Evolutionary conservation across 2,888 invertebrate species (phyloP), one percentile per base, ranked within the genome.

Genomic region (Balanococcus diminutus): DNA sequence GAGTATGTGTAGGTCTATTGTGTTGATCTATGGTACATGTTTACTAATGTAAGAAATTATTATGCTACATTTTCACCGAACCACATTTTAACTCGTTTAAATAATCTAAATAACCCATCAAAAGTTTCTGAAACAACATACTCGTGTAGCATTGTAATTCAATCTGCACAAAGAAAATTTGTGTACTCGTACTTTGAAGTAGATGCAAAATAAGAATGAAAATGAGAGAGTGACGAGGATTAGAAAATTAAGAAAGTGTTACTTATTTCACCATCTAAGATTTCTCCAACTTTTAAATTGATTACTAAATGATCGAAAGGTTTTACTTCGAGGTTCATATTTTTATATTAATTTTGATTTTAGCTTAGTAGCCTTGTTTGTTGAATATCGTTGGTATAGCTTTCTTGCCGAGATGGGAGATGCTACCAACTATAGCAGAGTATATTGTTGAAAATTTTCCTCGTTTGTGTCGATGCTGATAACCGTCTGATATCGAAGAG

Each of bases 331-430:
- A 25, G 19, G 72, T 31, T 72, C 31, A n/a, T n/a, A n/a, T 16
- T 72, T 72, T 16, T 42, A 3, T 31, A 72, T 72, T 72, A 72
- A 72, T 72, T 72, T 72, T 72, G 72, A 72, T 72, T 72, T 31
- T 11, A 16, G 25, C 28, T 42, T n/a, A n/a, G n/a, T n/a, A n/a
- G 56, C 39, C 39, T 39, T 39, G 39, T 39, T 8, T 39, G 11
- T 11, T 5, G 39, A 39, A 8, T 39, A 39, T 39, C 39, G 39
- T n/a, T n/a, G n/a, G n/a, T n/a, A n/a, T n/a, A n/a, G n/a, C n/a
- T n/a, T n/a, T n/a, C n/a, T n/a, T n/a, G n/a, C n/a, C n/a, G n/a
- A n/a, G n/a, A n/a, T n/a, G n/a, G n/a, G n/a, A n/a, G n/a, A n/a
- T n/a, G n/a, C n/a, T n/a, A n/a, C n/a, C n/a, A n/a, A n/a, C n/a